Base-by-base conservation (phyloP, 2,797 vertebrate species). In the Acipenser transmontanus region DNA sequence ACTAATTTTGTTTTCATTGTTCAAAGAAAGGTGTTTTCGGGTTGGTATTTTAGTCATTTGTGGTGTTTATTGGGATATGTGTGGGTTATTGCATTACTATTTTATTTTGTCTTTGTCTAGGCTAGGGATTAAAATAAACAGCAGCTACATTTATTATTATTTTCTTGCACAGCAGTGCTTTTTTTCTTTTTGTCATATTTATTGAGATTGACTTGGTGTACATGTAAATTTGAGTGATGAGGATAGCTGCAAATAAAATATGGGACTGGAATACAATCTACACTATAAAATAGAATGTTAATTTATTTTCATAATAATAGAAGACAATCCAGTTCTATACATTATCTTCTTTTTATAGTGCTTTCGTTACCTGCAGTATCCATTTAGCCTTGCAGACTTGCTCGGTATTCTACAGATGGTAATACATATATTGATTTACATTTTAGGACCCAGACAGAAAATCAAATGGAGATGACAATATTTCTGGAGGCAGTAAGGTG, bases 351-450 rank as follows among this genome's bases (percentile, higher is more conserved):
- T 59, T 77, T 66, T 74, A 64, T 74, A 67, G 59, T 49, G 50
- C 68, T 74, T 77, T 73, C 79, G 77, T 77, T 69, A 68, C 78
- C 72, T 63, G 72, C 78, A 60, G 61, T 17, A 62, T 59, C 71
- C 75, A 67, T 77, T 83, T 81, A 80, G 74, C 76, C 78, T 77
- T 77, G 73, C 64, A 6, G 66, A 74, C 51, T 72, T 78, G 77
- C 79, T 84, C 77, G 71, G 76, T 80, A 82, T 85, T 83, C 78
- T 70, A 70, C 71, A 70, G 80, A 77, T 79, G 70, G 69, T 81
- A 78, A 82, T 85, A 78, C 80, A 84, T 80, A 70, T 84, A 84
- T 83, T 80, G 80, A 84, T 87, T 84, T 81, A 81, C 77, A 84
- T 80, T 81, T 81, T 75, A 77, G 81, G 64, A 66, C 67, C 49